Evolutionary conservation across 64 coral and sea anemone species (phyloP).

Genomic region (Actinia equina): DNA sequence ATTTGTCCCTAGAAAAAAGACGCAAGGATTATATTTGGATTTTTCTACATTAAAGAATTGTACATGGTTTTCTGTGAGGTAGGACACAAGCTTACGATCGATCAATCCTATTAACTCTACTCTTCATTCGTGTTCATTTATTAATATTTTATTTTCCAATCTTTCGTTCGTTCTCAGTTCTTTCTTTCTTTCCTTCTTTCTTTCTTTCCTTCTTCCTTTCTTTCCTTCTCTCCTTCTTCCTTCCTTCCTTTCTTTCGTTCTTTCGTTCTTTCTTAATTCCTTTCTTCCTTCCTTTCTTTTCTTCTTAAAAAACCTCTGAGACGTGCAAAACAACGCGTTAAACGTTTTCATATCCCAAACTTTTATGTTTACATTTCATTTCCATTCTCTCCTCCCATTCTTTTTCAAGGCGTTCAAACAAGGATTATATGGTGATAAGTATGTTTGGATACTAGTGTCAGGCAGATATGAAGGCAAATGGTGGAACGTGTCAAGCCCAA

Average conservation of each 20-base stretch:
- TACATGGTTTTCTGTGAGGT: constrained; percentile 65
- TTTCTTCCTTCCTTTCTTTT: too few relatives aligned
- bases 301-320: too few relatives aligned
- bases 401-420: constrained; percentile 51
- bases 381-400: neutral
- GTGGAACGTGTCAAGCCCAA: constrained; percentile 46
- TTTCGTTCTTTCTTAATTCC: neutral
- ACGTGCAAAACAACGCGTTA: too few relatives aligned
- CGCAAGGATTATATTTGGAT: constrained; percentile 70
- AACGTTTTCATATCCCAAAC: neutral
- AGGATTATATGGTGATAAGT: constrained; percentile 60
- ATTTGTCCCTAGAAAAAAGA: constrained; percentile 50
- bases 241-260: too few relatives aligned
- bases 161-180: too few relatives aligned
- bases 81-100: too few relatives aligned
- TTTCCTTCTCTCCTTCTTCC: too few relatives aligned
- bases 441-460: constrained; percentile 67
- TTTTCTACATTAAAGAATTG: constrained; percentile 57
- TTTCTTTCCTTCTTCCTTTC: too few relatives aligned
- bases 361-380: neutral
- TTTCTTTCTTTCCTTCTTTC: too few relatives aligned
- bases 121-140: too few relatives aligned
- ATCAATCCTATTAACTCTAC: too few relatives aligned
- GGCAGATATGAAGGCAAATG: constrained; percentile 60
- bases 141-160: too few relatives aligned